Base-by-base conservation (phyloP, 1,140 invertebrate genomes). In the Drosophila saltans region DNA sequence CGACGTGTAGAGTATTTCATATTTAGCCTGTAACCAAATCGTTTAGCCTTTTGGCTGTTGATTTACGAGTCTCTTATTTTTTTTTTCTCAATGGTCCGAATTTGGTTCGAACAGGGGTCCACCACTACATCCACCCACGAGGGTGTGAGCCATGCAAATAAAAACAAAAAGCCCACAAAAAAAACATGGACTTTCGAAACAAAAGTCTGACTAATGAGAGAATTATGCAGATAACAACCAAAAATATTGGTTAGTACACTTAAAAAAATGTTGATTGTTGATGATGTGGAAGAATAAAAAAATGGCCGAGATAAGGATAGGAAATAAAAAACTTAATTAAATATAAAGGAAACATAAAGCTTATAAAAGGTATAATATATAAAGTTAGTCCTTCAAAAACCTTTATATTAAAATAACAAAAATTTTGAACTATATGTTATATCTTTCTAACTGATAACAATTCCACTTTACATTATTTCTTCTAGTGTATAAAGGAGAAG, bases 141-240 rank as follows among this genome's bases (percentile, higher is more conserved):
- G 57, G 30, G 57, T 39, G 63, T 67, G 75, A 67, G 52, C 63
- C 59, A 64, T 41, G 28, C 40, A 64, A 64, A 60, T 21, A 6
- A 36, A 11, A 16, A n/a, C 43, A 52, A 43, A 61, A 9, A n/a
- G 16, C 4, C 11, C 11, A 36, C 10, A 59, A 39, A 33, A 58
- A 73, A 77, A 86, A 86, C 82, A 82, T 88, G 72, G 83, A 86
- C 83, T 86, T 86, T 86, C 83, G 77, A 86, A 86, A 80, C 58
- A 28, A 60, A 76, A 66, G 76, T 70, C 76, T 88, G 82, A 82
- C 80, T 88, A 88, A 88, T 86, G 75, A 82, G 72, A 77, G 67
- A 88, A 86, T 86, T 86, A 86, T 86, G 83, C 82, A 86, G 45
- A 76, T 75, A 70, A 73, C 45, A 52, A 52, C 45, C 45, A 9